Conservation (phyloP, 2,113 vertebrate genomes). For the Riparia riparia region DNA sequence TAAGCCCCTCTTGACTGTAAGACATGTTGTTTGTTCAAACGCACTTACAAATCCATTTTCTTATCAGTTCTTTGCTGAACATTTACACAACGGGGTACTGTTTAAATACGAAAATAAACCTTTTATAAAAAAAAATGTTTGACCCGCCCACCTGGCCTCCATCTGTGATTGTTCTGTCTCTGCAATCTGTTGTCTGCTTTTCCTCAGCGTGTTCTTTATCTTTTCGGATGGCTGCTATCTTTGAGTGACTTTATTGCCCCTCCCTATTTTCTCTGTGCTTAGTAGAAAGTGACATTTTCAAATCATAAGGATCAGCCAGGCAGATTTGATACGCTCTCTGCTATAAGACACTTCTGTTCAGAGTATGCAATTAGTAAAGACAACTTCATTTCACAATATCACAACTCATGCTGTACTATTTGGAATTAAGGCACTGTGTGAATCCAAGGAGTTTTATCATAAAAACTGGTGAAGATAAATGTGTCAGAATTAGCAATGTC, state of each 20-base stretch:
- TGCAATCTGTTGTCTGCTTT: constrained; percentile 77
- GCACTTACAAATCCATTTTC: constrained; percentile 70
- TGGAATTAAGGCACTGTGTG: constrained; percentile 37
- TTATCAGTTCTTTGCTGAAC: constrained; percentile 66
- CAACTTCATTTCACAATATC: constrained; percentile 68
- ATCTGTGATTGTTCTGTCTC: constrained; percentile 76
- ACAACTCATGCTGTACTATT: constrained; percentile 36
- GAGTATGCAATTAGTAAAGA: constrained; percentile 74
- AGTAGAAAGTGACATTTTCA: constrained; percentile 64
- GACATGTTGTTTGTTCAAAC: constrained; percentile 53
- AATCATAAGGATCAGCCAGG: constrained; percentile 75
- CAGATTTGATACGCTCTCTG: constrained; percentile 82
- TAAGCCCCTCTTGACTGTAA: constrained; percentile 37
- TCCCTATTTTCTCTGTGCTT: constrained; percentile 47
- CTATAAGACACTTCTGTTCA: constrained; percentile 35
- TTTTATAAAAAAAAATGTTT: constrained; percentile 70
- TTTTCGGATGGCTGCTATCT: constrained; percentile 82
- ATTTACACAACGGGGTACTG: constrained; percentile 58
- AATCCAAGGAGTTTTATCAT: constrained; percentile 30
- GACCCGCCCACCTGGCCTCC: constrained; percentile 81
- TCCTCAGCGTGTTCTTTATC: constrained; percentile 80
- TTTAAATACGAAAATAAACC: constrained; percentile 82
- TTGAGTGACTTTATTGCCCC: constrained; percentile 61
- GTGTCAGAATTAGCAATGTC: constrained; percentile 8
- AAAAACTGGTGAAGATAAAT: constrained; percentile 41